Base-by-base conservation (phyloP, 2,888 invertebrate genomes). In the Perithous albicinctus region DNA sequence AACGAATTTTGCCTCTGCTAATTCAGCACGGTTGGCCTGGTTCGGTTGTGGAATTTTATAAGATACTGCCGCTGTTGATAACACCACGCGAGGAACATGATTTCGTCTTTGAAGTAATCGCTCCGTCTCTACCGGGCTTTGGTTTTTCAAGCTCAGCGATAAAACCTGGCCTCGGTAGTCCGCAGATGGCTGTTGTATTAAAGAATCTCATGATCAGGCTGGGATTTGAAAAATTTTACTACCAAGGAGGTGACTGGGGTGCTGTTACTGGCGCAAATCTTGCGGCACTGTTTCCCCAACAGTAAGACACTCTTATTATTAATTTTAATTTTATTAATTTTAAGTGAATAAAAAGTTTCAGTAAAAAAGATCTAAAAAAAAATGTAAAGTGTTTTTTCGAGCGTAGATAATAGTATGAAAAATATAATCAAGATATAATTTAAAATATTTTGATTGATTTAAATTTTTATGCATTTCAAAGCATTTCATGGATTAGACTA, bases 21-120 rank as follows among this genome's bases (percentile, higher is more conserved):
- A 86, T 98, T 63, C 92, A 97, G 15, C 98, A 98, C 90, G 98
- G 98, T 46, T 98, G 98, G 98, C 98, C 98, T 0, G 97, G 98
- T 0, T 97, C 97, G 0, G 94, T 97, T 1, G 93, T 96, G n/a
- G 98, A 98, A 93, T 98, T 97, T 92, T 96, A 96, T 88, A 95
- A 95, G 74, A 92, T 97, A 0, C 95, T 97, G 69, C 96, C 97
- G 0, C 89, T 95, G 59, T 93, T 97, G n/a, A 95, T 94, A 0
- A 93, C 93, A 0, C 93, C 93, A 0, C 93, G 93, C 56, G 87
- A 92, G 0, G 94, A 93, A 0, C 91, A 93, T 41, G 93, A 95
- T 83, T 95, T 95, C 80, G 95, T 95, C 0, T 96, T 96, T 85
- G 96, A 96, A 90, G 92, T 96, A 73, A 93, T 96, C 8, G 94